These are phyloP conservation scores for Chrysopa pallens DNA, from an alignment of 1,140 invertebrate species.

Conservation along the genomic window DNA sequence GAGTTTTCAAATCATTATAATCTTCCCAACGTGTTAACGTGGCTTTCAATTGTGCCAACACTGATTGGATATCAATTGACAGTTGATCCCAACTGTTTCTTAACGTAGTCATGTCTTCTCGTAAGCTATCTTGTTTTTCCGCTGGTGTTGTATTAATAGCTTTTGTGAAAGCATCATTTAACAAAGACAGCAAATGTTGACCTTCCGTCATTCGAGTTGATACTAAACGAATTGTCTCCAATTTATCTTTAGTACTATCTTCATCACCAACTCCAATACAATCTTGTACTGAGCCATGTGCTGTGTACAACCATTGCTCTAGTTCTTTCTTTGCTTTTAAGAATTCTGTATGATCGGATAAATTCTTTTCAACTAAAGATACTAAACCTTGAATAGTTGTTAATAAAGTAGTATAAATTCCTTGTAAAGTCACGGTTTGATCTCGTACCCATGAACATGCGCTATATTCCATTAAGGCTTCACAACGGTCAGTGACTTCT, in stretches of 20 bases:
- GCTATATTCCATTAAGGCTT: constrained; percentile 68
- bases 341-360: constrained; percentile 79
- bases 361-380: constrained; percentile 68
- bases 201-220: constrained; percentile 63
- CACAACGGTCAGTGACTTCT: constrained; percentile 71
- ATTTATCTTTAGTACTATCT: constrained; percentile 57
- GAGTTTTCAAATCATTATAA: constrained; percentile 47
- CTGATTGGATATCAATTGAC: constrained; percentile 60
- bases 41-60: constrained; percentile 58
- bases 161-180: constrained; percentile 71
- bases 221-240: constrained; percentile 58
- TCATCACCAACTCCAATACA: constrained; percentile 67
- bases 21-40: constrained; percentile 64
- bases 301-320: constrained; percentile 60
- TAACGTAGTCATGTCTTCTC: constrained; percentile 53
- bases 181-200: constrained; percentile 58
- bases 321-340: constrained; percentile 66
- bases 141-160: constrained; percentile 61
- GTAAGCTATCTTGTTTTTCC: constrained; percentile 58
- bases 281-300: constrained; percentile 60
- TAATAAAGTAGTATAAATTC: constrained; percentile 55
- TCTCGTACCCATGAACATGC: constrained; percentile 67
- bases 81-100: constrained; percentile 68
- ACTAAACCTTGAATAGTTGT: constrained; percentile 62
- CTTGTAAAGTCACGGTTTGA: constrained; percentile 67